phyloP scores from a whole-genome alignment of 2,888 invertebrate species.

The Alsophila aescularia region DNA sequence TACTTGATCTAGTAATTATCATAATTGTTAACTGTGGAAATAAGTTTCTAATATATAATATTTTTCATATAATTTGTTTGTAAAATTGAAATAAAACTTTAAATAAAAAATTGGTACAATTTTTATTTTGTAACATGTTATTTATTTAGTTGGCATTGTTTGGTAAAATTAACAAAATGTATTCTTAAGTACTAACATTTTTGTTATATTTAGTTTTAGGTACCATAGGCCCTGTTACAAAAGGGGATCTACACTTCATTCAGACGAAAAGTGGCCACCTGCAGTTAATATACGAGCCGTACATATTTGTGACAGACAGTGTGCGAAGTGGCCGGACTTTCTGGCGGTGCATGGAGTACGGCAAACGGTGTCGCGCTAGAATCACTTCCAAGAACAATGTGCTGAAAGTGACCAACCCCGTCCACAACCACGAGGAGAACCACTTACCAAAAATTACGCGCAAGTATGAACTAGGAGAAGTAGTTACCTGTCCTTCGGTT shows the following conservation, averaged over 20 bases:
- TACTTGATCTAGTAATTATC: too few relatives aligned
- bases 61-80: too few relatives aligned
- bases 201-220: conserved; percentile 64
- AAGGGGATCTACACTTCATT: conserved; percentile 77
- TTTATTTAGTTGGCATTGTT: neutral
- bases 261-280: conserved; percentile 80
- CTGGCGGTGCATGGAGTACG: conserved; percentile 81
- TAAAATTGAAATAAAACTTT: too few relatives aligned
- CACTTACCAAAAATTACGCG: conserved; percentile 73
- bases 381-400: conserved; percentile 80
- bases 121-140: neutral
- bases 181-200: neutral
- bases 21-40: too few relatives aligned
- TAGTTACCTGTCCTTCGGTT: conserved; percentile 75
- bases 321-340: conserved; percentile 79
- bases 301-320: conserved; percentile 80
- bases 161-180: neutral
- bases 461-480: conserved; percentile 76
- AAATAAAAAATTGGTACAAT: too few relatives aligned
- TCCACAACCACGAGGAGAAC: conserved; percentile 73
- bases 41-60: too few relatives aligned
- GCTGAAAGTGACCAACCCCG: conserved; percentile 73
- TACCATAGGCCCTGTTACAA: conserved; percentile 58
- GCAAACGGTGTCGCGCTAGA: conserved; percentile 77
- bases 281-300: conserved; percentile 77